phyloP scores from a whole-genome alignment of 2,797 vertebrate species.

The Enteromius viviparus region DNA sequence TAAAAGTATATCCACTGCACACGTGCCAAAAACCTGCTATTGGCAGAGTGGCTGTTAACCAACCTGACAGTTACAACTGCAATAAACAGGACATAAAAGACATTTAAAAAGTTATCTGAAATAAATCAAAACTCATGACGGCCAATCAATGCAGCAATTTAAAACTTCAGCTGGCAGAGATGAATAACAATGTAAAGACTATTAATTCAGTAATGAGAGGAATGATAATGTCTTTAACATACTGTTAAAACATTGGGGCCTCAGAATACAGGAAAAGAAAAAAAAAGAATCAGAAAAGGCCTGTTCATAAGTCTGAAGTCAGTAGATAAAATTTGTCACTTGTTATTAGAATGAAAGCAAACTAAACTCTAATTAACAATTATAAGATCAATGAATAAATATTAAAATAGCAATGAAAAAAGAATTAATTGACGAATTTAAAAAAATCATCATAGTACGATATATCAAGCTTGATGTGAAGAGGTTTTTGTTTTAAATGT shows the following conservation, averaged over 20 bases:
- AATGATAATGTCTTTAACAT: conserved; percentile 19
- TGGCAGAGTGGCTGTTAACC: conserved; percentile 49
- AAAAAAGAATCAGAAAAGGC: not conserved
- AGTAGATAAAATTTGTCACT: not conserved
- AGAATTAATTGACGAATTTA: not conserved
- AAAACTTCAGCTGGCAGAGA: not conserved
- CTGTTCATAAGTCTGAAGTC: not conserved
- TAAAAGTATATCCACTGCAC: conserved; percentile 6
- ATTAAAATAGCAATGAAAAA: not conserved
- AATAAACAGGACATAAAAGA: not conserved
- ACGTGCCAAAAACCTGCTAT: conserved; percentile 8
- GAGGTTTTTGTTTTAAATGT: not conserved
- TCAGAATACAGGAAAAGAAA: conserved; percentile 38
- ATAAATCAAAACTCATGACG: not conserved
- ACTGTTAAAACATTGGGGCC: not conserved
- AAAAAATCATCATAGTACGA: not conserved
- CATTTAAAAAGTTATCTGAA: not conserved
- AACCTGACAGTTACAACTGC: conserved; percentile 42
- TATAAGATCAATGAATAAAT: not conserved
- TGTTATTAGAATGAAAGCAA: not conserved
- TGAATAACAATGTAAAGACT: conserved; percentile 19
- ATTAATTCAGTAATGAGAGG: conserved; percentile 44
- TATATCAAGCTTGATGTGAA: not conserved
- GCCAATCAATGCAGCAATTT: not conserved
- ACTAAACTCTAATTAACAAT: not conserved